Base-by-base conservation (phyloP, 1,140 invertebrate genomes). In the Ceratosolen solmsi region DNA sequence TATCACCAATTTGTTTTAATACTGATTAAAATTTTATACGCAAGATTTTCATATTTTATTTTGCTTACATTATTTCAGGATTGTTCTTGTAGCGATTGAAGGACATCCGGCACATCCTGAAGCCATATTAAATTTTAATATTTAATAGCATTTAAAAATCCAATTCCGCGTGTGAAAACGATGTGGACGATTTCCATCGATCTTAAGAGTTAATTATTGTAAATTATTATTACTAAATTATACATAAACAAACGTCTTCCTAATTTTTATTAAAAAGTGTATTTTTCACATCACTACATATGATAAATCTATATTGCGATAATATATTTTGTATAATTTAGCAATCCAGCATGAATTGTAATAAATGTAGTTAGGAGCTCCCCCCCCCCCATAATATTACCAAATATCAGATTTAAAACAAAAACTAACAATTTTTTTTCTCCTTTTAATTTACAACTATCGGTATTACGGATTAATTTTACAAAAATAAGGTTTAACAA, bases 1-100 rank as follows among this genome's bases (percentile, higher is more conserved):
- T 82, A 82, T 82, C 74, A 82, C 74, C 49, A 77, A 82, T 76
- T 77, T 25, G 36, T 36, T 51, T 60, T 78, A 82, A 82, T 82
- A 82, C 81, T 82, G 81, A 78, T 82, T 72, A 33, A 58, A 70
- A 68, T 41, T 51, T 41, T 30, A 81, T 25, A 41, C 27, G 68
- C 58, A 49, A 78, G 41, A 8, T 79, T 30, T 27, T 7, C 46
- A 58, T 58, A 33, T 71, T 72, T 30, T 77, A 41, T 11, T 11
- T 58, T 75, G 30, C 51, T 71, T 71, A 58, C 58, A 49, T 58
- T 58, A 63, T 33, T 56, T 73, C 36, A 79, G 63, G 2, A 38
- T 15, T 68, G 33, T 71, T 58, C 20, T 17, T 56, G 38, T 60
- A 79, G 13, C 51, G 41, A 11, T 65, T 65, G 13, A 77, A 77